Percentiles rank a stretch among this genome's conserved stretches.
Evolutionary conservation across 2,888 invertebrate genomes (phyloP).

Genomic region (Troides oblongomaculatus): DNA sequence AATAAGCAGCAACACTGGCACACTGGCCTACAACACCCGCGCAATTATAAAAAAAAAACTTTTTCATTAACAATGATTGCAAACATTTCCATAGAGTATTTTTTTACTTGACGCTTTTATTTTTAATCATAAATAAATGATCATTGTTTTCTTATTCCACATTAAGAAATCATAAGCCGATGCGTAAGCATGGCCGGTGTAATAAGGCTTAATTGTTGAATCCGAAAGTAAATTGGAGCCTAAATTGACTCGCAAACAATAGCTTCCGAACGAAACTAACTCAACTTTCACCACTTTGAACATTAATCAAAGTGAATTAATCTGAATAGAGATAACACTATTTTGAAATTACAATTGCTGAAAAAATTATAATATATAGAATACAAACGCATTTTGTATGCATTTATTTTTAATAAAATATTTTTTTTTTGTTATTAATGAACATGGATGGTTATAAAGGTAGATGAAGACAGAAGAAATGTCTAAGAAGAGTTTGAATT

Average conservation of each 20-base stretch:
- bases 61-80: conserved; percentile 18
- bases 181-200: conserved; percentile 11
- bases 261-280: conserved; percentile 35
- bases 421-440: too few relatives aligned
- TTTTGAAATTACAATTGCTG: conserved; percentile 1
- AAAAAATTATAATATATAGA: neutral
- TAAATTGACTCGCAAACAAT: conserved; percentile 52
- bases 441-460: too few relatives aligned
- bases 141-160: conserved; percentile 15
- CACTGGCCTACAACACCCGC: conserved; percentile 43
- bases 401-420: too few relatives aligned
- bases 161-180: conserved; percentile 20
- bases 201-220: conserved; percentile 41
- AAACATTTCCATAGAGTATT: conserved; percentile 3
- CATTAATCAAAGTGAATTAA: conserved; percentile 68
- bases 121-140: conserved; percentile 20
- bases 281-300: conserved; percentile 56
- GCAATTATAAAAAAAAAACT: conserved; percentile 41
- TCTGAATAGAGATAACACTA: conserved; percentile 50
- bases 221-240: conserved; percentile 47
- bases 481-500: too few relatives aligned
- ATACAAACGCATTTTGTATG: neutral
- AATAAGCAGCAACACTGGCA: conserved; percentile 40
- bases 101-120: neutral
- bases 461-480: too few relatives aligned